A percentile compares a stretch with the other conserved stretches of the same genome.
These are phyloP conservation scores for Sminthopsis crassicaudata DNA, from an alignment of 2,113 vertebrate genomes.

Conservation along the genomic window DNA sequence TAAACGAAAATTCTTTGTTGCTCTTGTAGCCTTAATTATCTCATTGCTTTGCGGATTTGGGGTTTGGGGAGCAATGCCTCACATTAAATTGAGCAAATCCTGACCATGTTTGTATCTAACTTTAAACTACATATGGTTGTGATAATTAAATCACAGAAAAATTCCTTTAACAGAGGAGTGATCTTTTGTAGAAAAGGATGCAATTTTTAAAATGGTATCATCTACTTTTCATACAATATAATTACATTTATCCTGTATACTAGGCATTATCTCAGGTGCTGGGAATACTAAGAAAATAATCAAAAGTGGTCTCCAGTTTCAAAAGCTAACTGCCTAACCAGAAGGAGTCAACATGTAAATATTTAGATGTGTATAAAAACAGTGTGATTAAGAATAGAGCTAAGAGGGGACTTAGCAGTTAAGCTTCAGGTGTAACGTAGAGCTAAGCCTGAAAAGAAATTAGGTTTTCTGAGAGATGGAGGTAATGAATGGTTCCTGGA, in stretches of 20 bases:
- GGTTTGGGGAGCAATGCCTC: neutral
- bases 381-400: neutral
- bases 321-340: neutral
- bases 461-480: no score
- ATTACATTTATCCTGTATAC: neutral
- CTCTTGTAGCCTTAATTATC: no score
- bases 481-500: no score
- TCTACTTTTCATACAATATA: neutral
- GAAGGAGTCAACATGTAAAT: neutral
- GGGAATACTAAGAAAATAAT: neutral
- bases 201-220: neutral
- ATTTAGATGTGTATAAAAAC: neutral
- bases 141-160: neutral
- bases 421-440: no score
- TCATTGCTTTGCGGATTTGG: no score
- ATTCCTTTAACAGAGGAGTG: neutral
- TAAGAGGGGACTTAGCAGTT: neutral
- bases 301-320: neutral
- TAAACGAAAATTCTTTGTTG: no score
- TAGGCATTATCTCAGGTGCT: neutral
- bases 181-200: neutral
- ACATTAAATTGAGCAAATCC: neutral
- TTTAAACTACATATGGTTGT: neutral
- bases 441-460: no score
- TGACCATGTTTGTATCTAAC: neutral